Evolutionary conservation across 2,113 vertebrate species (phyloP), one percentile per base, ranked within the genome.

Genomic region (Brevimyrus niger): DNA sequence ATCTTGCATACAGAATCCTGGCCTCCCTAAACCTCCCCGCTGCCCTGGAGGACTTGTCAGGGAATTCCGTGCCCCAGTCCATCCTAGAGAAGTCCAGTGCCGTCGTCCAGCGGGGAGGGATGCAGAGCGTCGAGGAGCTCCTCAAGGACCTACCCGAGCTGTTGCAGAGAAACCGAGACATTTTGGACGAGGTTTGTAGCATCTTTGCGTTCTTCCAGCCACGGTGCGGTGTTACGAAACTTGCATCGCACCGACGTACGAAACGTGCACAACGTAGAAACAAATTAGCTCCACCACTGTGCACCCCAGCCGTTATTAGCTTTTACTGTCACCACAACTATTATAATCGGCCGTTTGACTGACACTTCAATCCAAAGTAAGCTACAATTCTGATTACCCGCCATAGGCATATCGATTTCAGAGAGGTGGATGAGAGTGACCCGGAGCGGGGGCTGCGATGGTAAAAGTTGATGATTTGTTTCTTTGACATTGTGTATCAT

Each of bases 21-120:
- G 98, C 98, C 2, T 99, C 98, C 73, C 96, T 99, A 69, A 99
- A 99, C 93, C 97, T 99, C 90, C 98, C 98, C 82, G 98, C 98
- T 89, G 98, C 98, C 51, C 96, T 99, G 0, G 98, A 99, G 95
- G 98, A 99, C 58, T 94, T 99, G 35, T 99, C 98, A 87, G 98
- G 98, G 83, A 98, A 99, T 92, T 97, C 97, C 0, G 95, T 99
- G 91, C 98, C 98, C 92, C 97, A 97, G 92, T 99, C 98, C 90
- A 99, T 99, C 92, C 92, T 97, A 91, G 97, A 97, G 84, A 99
- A 99, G 91, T 97, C 98, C 0, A 95, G 95, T 11, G 95, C 96
- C 89, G 93, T 99, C 17, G 95, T 97, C 91, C 97, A 97, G 90
- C 97, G 97, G 88, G 98, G 98, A 80, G 98, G 98, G 7, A 95